phyloP scores from a whole-genome alignment of 1,140 invertebrate species.

The Hyles euphorbiae region DNA sequence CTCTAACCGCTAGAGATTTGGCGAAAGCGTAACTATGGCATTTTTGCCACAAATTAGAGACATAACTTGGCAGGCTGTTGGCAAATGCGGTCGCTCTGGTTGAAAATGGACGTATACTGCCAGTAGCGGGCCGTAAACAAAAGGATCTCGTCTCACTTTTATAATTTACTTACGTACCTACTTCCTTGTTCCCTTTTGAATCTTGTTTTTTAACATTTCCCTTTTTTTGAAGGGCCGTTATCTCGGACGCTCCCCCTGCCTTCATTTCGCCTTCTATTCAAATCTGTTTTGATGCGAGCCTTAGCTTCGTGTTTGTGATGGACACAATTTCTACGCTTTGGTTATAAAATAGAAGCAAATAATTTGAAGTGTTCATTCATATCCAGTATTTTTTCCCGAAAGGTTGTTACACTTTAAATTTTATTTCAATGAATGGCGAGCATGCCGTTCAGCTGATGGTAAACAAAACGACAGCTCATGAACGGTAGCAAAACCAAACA shows the following conservation, averaged over 20 bases:
- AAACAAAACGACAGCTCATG: too few relatives aligned
- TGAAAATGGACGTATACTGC: slow-evolving; percentile 32
- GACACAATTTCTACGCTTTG: slow-evolving; percentile 13
- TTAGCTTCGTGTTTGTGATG: slow-evolving; percentile 34
- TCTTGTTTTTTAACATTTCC: slow-evolving; percentile 58
- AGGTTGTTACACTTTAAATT: too few relatives aligned
- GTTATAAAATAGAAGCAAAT: too few relatives aligned
- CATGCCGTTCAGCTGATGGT: too few relatives aligned
- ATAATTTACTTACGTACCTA: slow-evolving; percentile 51
- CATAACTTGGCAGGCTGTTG: slow-evolving; percentile 25
- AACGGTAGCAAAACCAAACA: too few relatives aligned
- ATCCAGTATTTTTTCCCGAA: too few relatives aligned
- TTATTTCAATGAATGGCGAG: too few relatives aligned
- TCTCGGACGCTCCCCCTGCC: slow-evolving; percentile 41
- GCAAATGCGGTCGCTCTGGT: slow-evolving; percentile 32
- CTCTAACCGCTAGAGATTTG: slow-evolving; percentile 11
- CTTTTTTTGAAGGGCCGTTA: slow-evolving; percentile 51
- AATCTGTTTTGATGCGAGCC: slow-evolving; percentile 39
- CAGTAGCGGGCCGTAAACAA: slow-evolving; percentile 48
- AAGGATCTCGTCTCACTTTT: slow-evolving; percentile 43
- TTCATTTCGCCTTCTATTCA: slow-evolving; percentile 51
- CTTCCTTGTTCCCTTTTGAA: slow-evolving; percentile 48
- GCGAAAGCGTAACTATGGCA: slow-evolving; percentile 18
- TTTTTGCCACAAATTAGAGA: slow-evolving; percentile 22
- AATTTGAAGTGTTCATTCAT: too few relatives aligned